Conservation (phyloP, 2,888 invertebrate species). For the Pardosa pseudoannulata region DNA sequence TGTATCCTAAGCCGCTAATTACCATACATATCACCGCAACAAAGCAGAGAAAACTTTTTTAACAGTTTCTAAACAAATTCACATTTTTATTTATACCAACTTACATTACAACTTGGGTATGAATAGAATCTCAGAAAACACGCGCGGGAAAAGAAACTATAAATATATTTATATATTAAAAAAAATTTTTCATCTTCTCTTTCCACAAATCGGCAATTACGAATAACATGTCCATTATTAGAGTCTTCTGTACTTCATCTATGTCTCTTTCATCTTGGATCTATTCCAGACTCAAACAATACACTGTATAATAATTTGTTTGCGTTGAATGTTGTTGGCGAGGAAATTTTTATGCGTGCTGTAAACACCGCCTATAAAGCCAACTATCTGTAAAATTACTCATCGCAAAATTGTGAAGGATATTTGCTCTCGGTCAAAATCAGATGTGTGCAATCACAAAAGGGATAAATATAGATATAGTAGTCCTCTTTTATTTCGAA, state of each 20-base stretch:
- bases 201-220: constrained; percentile 28
- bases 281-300: constrained; percentile 44
- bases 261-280: constrained; percentile 33
- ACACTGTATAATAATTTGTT: constrained; percentile 51
- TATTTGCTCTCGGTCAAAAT: constrained; percentile 38
- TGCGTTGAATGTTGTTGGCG: constrained; percentile 17
- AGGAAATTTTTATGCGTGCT: constrained; percentile 36
- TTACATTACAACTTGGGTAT: background rate
- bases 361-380: constrained; percentile 15
- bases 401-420: background rate
- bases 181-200: background rate
- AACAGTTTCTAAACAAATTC: background rate
- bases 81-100: background rate
- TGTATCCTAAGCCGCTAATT: background rate
- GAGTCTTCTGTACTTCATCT: background rate
- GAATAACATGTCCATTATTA: constrained; percentile 11
- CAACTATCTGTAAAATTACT: background rate
- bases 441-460: constrained; percentile 46
- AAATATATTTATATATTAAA: too few species aligned
- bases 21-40: background rate
- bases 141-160: background rate
- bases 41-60: background rate
- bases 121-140: background rate
- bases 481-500: constrained; percentile 33
- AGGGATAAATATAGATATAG: background rate